Evolutionary conservation across 1,140 invertebrate species (phyloP), one percentile per base, ranked within the genome.

Genomic region (Hylaeus volcanicus): DNA sequence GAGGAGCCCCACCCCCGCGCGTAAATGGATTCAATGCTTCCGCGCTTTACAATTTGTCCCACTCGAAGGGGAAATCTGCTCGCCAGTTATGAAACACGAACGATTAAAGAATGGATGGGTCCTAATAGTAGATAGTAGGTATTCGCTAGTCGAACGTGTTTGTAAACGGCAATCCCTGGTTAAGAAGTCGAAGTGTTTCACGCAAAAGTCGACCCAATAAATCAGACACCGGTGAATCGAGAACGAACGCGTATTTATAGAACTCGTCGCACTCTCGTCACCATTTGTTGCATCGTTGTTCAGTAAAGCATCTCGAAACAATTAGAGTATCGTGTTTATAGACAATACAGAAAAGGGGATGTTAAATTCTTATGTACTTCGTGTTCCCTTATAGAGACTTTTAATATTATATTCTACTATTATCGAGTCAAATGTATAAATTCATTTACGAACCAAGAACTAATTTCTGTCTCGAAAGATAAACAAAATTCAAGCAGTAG

Each of bases 161-260:
- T 74, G 63, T 51, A 63, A 63, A 63, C 63, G 51, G 51, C 60
- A 6, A 15, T 51, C 11, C 11, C 51, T 51, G 9, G 51, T 51
- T 51, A 51, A 26, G 37, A 12, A 15, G 63, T 1, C 48, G 14
- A 66, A 56, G 61, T n/a, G 60, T 74, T 74, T 37, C 45, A 48
- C 73, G 48, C 51, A n/a, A 15, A 64, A 74, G 26, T 61, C 63
- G 60, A 64, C 48, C 60, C 45, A 64, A 64, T 64, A 74, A 61
- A 74, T 68, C 63, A 73, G 48, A 12, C 43, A 60, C 56, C 71
- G 71, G 48, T 61, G 63, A 68, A 56, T 74, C 61, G 72, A 74
- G 72, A 74, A 63, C 58, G 72, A 63, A 63, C 72, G 26, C 4
- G 72, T 74, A 74, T 74, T 74, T 74, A 74, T 74, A 74, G 72